Evolutionary conservation across 1,140 invertebrate species (phyloP), one percentile per base, ranked within the genome.

Genomic region (Drosophila albomicans): DNA sequence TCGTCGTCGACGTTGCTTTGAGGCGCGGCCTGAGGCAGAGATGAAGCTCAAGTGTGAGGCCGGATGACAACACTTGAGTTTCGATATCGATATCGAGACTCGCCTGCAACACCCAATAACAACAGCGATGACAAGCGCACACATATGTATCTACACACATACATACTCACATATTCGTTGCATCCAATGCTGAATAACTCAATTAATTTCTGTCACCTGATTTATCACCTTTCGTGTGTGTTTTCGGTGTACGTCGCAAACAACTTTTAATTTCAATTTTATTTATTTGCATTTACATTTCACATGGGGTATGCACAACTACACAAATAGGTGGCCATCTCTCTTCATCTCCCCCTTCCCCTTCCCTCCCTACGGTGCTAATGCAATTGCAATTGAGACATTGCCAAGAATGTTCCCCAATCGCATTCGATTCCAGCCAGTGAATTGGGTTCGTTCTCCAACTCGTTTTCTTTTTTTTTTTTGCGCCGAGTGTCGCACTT

Each of bases 181-280:
- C 82, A 71, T 62, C 75, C 78, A 81, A 86, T 81, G 82, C 69
- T 82, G 82, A 91, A 91, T 91, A 91, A 90, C 90, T 91, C 90
- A 91, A 91, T 91, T 91, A 91, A 91, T 91, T 91, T 91, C 77
- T 91, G 90, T 91, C 90, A 85, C 90, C 90, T 91, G 90, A 91
- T 91, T 91, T 91, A 91, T 91, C 90, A 91, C 90, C 90, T 88
- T 82, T 82, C 75, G 78, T 78, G 71, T 78, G 71, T 87, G 71
- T 79, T 72, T 76, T 78, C 41, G 66, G 56, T 75, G 76, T 67
- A 64, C 49, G 43, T 56, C 56, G 73, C 72, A 61, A 80, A 71
- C 79, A 79, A 79, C 90, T 91, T 88, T 91, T 91, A 88, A 88
- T 91, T 91, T 91, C 78, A 91, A 91, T 91, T 84, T 89, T 84